These are phyloP conservation scores for Drosophila chauvacae DNA, from an alignment of 1,140 invertebrate genomes.

Conservation along the genomic window DNA sequence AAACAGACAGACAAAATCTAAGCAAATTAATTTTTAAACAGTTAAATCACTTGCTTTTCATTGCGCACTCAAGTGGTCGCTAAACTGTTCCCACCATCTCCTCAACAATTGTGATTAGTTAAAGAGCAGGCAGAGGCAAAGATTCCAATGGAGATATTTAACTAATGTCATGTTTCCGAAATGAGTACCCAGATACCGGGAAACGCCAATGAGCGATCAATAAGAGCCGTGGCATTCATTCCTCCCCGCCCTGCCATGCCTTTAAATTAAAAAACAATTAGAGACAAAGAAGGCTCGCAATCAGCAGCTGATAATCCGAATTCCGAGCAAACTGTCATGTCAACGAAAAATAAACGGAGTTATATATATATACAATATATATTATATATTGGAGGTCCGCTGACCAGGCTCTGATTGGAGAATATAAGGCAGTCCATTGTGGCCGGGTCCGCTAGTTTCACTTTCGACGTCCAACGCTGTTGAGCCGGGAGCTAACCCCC, in stretches of 20 bases:
- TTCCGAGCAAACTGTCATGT: constrained; percentile 33
- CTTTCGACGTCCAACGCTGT: constrained; percentile 34
- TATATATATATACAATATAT: constrained; percentile 4
- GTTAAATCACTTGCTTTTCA: background rate
- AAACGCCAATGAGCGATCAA: constrained; percentile 48
- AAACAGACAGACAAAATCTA: background rate
- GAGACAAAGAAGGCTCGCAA: constrained; percentile 22
- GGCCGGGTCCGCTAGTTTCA: constrained; percentile 41
- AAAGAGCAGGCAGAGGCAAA: background rate
- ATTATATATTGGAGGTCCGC: constrained; percentile 15
- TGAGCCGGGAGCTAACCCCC: constrained; percentile 18
- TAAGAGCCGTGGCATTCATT: constrained; percentile 45
- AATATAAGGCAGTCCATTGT: constrained; percentile 38
- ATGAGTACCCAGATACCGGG: constrained; percentile 51
- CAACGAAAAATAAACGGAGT: constrained; percentile 5
- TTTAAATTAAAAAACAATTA: constrained; percentile 67
- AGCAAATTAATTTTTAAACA: background rate
- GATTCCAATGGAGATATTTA: constrained; percentile 21
- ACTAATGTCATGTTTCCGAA: constrained; percentile 36
- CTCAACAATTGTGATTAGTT: constrained; percentile 3
- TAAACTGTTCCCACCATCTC: constrained; percentile 14
- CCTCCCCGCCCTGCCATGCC: background rate
- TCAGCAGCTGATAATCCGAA: constrained; percentile 48
- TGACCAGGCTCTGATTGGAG: constrained; percentile 30
- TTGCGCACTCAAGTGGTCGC: background rate